Evolutionary conservation across 1,140 invertebrate genomes (phyloP).

Genomic region (Bombus huntii): DNA sequence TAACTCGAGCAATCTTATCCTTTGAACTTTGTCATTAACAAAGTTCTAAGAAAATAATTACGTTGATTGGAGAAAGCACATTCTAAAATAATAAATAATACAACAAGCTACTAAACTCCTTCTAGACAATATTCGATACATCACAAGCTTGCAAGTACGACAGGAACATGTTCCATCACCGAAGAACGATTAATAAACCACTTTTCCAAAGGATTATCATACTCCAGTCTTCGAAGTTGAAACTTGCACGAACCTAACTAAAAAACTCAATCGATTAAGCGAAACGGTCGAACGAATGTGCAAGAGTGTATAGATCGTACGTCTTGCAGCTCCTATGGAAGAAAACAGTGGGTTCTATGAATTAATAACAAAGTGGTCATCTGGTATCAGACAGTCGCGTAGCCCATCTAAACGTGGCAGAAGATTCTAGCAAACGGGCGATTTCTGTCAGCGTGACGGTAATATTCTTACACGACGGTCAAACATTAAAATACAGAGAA

Average conservation of each 20-base stretch:
- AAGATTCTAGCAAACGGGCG: conserved; percentile 37
- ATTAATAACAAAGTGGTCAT: conserved; percentile 14
- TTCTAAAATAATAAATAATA: too few relatives aligned
- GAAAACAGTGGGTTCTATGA: conserved; percentile 4
- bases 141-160: too few relatives aligned
- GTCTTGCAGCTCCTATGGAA: background rate
- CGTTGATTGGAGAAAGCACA: too few relatives aligned
- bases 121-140: too few relatives aligned
- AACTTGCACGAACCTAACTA: background rate
- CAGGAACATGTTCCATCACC: too few relatives aligned
- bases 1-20: too few relatives aligned
- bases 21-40: too few relatives aligned
- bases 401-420: conserved; percentile 7
- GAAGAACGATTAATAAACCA: background rate
- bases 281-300: background rate
- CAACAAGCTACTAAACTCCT: too few relatives aligned
- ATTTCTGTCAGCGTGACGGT: conserved; percentile 33
- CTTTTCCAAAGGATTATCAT: background rate
- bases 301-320: background rate
- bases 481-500: conserved; percentile 47
- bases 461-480: conserved; percentile 45
- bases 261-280: background rate
- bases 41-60: too few relatives aligned
- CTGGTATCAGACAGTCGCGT: background rate
- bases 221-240: background rate